phyloP scores from a whole-genome alignment of 37 sponge, comb jelly and placozoan genomes.

The Ianthella basta region DNA sequence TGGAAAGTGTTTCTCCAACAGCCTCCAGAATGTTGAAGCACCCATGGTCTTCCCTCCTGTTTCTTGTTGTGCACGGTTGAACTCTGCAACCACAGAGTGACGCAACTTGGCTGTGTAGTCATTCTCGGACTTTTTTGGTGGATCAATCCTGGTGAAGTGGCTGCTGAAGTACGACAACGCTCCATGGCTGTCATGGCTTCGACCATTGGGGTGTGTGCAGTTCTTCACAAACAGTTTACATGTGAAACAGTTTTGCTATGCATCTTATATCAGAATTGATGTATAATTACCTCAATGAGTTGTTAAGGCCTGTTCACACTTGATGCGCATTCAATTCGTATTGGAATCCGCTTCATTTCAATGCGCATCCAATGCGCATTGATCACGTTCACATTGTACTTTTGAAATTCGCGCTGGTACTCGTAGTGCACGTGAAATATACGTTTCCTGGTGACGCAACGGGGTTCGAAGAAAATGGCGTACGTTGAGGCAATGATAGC shows the following conservation, averaged over 20 bases:
- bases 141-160: constrained; percentile 15
- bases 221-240: not conserved
- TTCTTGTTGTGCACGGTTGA: constrained; percentile 52
- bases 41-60: constrained; percentile 2
- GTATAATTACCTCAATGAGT: not conserved
- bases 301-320: not conserved
- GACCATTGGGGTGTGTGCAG: constrained; percentile 46
- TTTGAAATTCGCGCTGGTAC: too few species aligned
- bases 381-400: too few species aligned
- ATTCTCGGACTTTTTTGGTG: not conserved
- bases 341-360: too few species aligned
- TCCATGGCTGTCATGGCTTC: constrained; percentile 36
- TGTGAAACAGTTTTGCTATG: too few species aligned
- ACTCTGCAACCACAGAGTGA: constrained; percentile 26
- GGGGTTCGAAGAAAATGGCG: too few species aligned
- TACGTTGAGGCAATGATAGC: too few species aligned
- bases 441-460: too few species aligned
- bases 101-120: constrained; percentile 19
- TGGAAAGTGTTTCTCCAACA: constrained; percentile 44
- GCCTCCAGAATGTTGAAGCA: constrained; percentile 24
- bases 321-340: constrained; percentile 5
- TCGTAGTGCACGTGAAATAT: too few species aligned
- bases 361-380: too few species aligned
- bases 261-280: too few species aligned
- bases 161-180: constrained; percentile 34